phyloP scores from a whole-genome alignment of 2,797 vertebrate genomes.

The Microctenopoma steveboyesi region DNA sequence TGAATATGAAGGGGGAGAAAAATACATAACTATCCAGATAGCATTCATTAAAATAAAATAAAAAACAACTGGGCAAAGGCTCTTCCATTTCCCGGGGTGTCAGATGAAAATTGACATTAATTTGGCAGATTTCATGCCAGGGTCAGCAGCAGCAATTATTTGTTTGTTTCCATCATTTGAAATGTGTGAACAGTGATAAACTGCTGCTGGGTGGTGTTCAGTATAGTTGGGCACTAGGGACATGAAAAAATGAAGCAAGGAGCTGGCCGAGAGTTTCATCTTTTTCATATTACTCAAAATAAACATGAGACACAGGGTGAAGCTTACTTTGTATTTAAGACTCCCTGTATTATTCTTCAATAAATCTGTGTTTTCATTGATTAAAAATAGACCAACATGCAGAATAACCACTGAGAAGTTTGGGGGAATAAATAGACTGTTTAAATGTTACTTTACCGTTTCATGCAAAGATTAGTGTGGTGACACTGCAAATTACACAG shows the following conservation, averaged over 20 bases:
- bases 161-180: conserved; percentile 55
- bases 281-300: conserved; percentile 21
- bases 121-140: conserved; percentile 48
- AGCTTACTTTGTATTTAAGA: conserved; percentile 59
- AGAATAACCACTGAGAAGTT: conserved; percentile 41
- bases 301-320: conserved; percentile 35
- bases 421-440: conserved; percentile 28
- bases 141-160: conserved; percentile 43
- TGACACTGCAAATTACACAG: conserved; percentile 1
- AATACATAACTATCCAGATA: conserved; percentile 60
- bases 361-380: conserved; percentile 53
- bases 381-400: conserved; percentile 66
- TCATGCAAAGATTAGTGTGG: conserved; percentile 10
- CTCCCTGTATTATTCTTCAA: too few relatives aligned
- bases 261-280: conserved; percentile 16
- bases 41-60: conserved; percentile 31
- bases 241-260: background rate
- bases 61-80: conserved; percentile 14
- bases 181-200: conserved; percentile 58
- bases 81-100: conserved; percentile 35
- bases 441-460: conserved; percentile 34
- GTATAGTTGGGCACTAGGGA: conserved; percentile 16
- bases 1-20: conserved; percentile 39
- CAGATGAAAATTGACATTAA: conserved; percentile 42
- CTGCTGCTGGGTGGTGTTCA: conserved; percentile 34